phyloP scores from a whole-genome alignment of 2,797 vertebrate genomes.

The Sebastes taczanowskii region DNA sequence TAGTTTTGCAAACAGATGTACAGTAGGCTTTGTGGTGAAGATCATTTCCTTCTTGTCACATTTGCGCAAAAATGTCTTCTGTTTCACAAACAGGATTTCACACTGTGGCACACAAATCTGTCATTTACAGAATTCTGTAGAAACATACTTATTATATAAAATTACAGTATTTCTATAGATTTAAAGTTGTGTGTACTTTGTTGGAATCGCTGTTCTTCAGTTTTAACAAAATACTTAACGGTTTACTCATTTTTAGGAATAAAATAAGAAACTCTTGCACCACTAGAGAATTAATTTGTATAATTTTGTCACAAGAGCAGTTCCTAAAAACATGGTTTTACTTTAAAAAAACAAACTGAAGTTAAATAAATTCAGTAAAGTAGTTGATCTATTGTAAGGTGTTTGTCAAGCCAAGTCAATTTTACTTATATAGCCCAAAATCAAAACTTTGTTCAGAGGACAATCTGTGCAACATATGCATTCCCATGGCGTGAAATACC shows the following conservation, averaged over 20 bases:
- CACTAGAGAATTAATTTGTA: not conserved
- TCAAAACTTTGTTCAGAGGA: not conserved
- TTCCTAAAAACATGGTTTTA: not conserved
- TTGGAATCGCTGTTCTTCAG: not conserved
- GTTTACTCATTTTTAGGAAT: not conserved
- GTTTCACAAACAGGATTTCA: not conserved
- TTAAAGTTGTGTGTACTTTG: not conserved
- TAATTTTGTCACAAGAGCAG: not conserved
- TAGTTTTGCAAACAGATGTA: not conserved
- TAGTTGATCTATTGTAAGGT: not conserved
- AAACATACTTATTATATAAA: not conserved
- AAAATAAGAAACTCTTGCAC: no score
- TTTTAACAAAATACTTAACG: not conserved
- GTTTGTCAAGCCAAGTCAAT: not conserved
- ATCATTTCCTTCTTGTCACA: conserved; percentile 44
- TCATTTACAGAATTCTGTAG: not conserved
- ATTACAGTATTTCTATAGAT: not conserved
- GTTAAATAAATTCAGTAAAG: not conserved
- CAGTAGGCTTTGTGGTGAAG: not conserved
- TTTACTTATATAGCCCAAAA: not conserved
- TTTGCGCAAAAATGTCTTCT: not conserved
- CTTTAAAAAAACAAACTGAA: not conserved
- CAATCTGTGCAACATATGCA: not conserved
- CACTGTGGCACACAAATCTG: no score
- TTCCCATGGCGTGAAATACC: no score